Conservation (phyloP, 2,113 vertebrate species). For the Aptenodytes patagonicus region DNA sequence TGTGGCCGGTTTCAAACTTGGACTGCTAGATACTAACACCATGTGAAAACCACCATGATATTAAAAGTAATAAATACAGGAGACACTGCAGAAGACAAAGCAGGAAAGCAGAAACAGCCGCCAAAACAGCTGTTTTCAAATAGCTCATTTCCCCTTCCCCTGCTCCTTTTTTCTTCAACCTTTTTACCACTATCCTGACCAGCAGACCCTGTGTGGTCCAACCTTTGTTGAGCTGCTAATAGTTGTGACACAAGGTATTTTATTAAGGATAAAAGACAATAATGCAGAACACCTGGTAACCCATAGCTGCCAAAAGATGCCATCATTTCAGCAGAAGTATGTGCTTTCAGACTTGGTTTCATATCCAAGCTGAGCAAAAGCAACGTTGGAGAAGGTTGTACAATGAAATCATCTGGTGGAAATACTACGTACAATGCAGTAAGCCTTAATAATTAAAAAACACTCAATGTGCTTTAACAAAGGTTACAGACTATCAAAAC, state of each 20-base stretch:
- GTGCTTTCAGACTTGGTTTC: conserved; percentile 15
- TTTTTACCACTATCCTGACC: not conserved
- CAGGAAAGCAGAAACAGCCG: not conserved
- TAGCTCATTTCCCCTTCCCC: not conserved
- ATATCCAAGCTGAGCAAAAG: not conserved
- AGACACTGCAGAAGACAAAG: not conserved
- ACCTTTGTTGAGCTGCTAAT: not conserved
- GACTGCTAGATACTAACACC: not conserved
- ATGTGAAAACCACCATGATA: not conserved
- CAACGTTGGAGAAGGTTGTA: not conserved
- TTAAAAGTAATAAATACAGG: not conserved
- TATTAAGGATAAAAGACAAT: conserved; percentile 30
- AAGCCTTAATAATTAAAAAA: not conserved
- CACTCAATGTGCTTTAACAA: not conserved
- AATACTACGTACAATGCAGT: not conserved
- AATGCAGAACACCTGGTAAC: conserved; percentile 50
- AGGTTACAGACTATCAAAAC: not conserved
- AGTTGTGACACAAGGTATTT: conserved; percentile 4
- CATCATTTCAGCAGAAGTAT: conserved; percentile 1
- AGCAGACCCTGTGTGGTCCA: conserved; percentile 36
- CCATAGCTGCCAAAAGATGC: conserved; percentile 24
- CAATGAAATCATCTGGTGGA: not conserved
- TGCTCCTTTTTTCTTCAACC: not conserved
- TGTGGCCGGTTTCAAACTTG: not conserved
- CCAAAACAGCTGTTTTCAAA: not conserved